A percentile compares a stretch with the other conserved stretches of the same genome.
Conservation (phyloP, 2,888 invertebrate genomes). For the Calliopum simillimum region DNA sequence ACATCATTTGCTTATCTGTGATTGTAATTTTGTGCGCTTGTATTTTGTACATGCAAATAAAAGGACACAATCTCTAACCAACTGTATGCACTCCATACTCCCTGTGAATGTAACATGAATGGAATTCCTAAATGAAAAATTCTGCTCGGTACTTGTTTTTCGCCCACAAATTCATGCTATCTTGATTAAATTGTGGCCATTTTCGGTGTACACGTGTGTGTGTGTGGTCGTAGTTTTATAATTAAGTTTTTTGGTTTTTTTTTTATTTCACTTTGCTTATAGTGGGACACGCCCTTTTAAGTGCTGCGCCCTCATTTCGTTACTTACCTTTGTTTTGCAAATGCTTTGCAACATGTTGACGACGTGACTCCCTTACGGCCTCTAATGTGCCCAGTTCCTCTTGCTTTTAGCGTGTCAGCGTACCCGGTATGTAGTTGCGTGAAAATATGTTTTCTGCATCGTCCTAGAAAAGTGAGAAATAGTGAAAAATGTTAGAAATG, state of each 20-base stretch:
- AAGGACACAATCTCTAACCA: too few relatives aligned
- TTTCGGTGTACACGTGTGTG: not conserved
- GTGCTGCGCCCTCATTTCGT: not conserved
- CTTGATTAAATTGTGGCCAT: conserved; percentile 22
- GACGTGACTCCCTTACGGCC: conserved; percentile 58
- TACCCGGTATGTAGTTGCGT: conserved; percentile 60
- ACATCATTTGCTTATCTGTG: not conserved
- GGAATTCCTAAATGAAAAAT: too few relatives aligned
- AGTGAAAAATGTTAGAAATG: conserved; percentile 13
- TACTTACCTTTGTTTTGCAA: conserved; percentile 57
- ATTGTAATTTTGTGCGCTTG: too few relatives aligned
- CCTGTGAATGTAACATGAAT: too few relatives aligned
- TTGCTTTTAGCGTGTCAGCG: conserved; percentile 59
- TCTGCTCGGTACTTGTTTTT: not conserved
- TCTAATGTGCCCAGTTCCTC: conserved; percentile 60
- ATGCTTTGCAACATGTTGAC: conserved; percentile 54
- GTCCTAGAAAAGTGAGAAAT: conserved; percentile 50
- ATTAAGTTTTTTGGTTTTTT: conserved; percentile 1
- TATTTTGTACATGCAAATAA: too few relatives aligned
- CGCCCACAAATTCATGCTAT: not conserved
- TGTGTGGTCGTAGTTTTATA: not conserved
- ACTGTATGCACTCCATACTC: too few relatives aligned
- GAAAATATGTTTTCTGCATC: conserved; percentile 57
- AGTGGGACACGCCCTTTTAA: not conserved
- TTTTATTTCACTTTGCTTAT: too few relatives aligned